Evolutionary conservation across 2,888 invertebrate species (phyloP), one percentile per base, ranked within the genome.

Genomic region (Pomacea canaliculata): DNA sequence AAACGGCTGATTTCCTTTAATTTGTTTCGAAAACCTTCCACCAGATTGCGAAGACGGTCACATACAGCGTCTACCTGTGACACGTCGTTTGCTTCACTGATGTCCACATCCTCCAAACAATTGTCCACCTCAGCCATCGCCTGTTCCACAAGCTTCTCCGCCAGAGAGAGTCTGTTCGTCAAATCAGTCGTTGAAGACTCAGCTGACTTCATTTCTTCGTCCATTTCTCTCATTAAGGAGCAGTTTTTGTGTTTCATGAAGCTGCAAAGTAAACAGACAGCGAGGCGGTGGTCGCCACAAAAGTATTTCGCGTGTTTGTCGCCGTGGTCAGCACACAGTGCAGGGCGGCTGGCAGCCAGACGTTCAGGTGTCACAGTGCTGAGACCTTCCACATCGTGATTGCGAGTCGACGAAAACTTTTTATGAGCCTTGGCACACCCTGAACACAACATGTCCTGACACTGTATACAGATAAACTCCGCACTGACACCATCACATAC

Each of bases 221-320:
- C 16, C 0, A 63, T n/a, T 12, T 63, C 63, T 37, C 73, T 77
- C 23, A 72, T 72, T 27, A 12, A 18, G 9, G 66, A 18, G 1
- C n/a, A 48, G n/a, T n/a, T 13, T 1, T 18, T 72, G 37, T 49
- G 68, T n/a, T 51, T 27, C 1, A 18, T n/a, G 37, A 27, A 13
- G 16, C 60, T 72, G 10, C 59, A 60, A 23, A 69, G 56, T 18
- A 12, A 23, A 51, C 72, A 77, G 63, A 63, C 27, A 27, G 23
- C 10, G 27, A 27, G 16, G 27, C 63, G 10, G 63, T 63, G 63
- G 1, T 23, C 27, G 18, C 10, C 1, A 8, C 63, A 63, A 9
- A 63, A 63, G 19, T 7, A 19, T n/a, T 60, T 7, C 19, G 63
- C 12, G 1, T 63, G 23, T 63, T 18, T 63, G 63, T 63, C 63